phyloP scores from a whole-genome alignment of 1,140 invertebrate species.

The Chymomyza costata region DNA sequence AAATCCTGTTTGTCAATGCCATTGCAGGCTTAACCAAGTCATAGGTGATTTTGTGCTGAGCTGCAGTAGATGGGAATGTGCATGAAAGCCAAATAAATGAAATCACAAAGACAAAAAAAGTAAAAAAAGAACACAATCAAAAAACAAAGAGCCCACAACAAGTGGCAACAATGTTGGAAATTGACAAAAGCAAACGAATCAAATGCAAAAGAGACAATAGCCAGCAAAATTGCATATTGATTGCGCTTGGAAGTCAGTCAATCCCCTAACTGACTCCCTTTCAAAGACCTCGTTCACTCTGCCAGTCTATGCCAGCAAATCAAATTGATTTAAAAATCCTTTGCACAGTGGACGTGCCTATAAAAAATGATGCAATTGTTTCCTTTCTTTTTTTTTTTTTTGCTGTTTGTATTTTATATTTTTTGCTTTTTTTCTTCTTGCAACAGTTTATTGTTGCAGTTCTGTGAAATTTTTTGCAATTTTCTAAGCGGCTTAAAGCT shows the following conservation, averaged over 20 bases:
- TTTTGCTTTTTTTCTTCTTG: constrained; percentile 12
- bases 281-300: constrained; percentile 6
- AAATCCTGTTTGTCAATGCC: constrained; percentile 49
- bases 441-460: background rate
- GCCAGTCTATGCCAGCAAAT: constrained; percentile 34
- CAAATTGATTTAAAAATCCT: constrained; percentile 67
- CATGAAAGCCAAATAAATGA: background rate
- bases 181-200: constrained; percentile 69
- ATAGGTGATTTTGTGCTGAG: constrained; percentile 54
- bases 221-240: constrained; percentile 66
- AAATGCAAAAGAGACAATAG: constrained; percentile 56
- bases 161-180: constrained; percentile 35
- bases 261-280: too few relatives aligned
- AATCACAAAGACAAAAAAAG: constrained; percentile 5
- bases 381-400: constrained; percentile 31
- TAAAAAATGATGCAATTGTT: constrained; percentile 34
- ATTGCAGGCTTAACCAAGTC: constrained; percentile 61
- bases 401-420: constrained; percentile 19
- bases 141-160: constrained; percentile 11
- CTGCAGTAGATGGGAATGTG: constrained; percentile 11
- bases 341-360: constrained; percentile 28
- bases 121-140: constrained; percentile 2
- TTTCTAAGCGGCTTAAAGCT: constrained; percentile 71
- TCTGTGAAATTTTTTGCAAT: constrained; percentile 56
- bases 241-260: constrained; percentile 37